Evolutionary conservation across 1,140 invertebrate genomes (phyloP).

Genomic region (Amyelois transitella): DNA sequence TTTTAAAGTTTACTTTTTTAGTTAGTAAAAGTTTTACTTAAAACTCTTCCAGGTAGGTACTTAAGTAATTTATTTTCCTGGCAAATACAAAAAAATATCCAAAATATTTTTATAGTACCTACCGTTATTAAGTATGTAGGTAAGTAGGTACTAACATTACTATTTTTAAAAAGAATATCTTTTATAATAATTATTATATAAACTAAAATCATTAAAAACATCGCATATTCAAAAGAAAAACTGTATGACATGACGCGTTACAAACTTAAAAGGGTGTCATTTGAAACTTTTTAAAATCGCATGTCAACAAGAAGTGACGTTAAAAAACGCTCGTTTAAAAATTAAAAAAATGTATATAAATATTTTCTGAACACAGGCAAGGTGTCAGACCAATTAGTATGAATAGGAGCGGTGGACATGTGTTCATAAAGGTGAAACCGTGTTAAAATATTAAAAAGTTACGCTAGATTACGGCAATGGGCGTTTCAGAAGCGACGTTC

Average conservation of each 20-base stretch:
- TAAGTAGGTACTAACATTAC: too few relatives aligned
- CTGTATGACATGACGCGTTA: background rate
- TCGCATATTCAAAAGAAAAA: background rate
- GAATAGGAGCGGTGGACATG: constrained; percentile 52
- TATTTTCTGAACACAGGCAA: constrained; percentile 29
- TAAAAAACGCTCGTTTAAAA: constrained; percentile 27
- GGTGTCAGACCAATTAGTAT: constrained; percentile 68
- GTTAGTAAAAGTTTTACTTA: too few relatives aligned
- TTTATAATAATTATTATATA: background rate
- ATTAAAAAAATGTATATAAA: constrained; percentile 1
- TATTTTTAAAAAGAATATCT: background rate
- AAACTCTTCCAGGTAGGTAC: too few relatives aligned
- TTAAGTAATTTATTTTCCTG: too few relatives aligned
- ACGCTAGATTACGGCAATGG: background rate
- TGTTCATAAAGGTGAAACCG: background rate
- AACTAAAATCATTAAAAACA: background rate
- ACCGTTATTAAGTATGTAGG: too few relatives aligned
- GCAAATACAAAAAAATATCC: too few relatives aligned
- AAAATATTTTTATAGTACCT: too few relatives aligned
- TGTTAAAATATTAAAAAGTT: background rate
- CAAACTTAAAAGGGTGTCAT: background rate
- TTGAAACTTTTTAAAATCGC: constrained; percentile 24
- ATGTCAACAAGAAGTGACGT: constrained; percentile 49
- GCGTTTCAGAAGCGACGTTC: background rate
- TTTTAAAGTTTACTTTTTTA: too few relatives aligned